Conservation (phyloP, 2,797 vertebrate genomes). For the Manis crassicaudata region DNA sequence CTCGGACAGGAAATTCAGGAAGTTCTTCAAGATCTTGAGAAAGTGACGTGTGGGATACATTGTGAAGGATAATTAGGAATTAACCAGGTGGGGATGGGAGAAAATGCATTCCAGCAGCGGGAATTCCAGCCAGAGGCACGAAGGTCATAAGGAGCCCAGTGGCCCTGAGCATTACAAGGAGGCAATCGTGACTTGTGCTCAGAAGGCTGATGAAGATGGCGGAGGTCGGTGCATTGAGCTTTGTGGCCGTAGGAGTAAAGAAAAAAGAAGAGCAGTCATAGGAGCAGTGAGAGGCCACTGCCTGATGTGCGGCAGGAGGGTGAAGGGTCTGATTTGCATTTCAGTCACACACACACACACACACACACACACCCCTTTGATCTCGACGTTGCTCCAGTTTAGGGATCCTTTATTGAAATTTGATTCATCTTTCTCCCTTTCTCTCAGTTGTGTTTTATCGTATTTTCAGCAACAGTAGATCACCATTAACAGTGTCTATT, state of each 20-base stretch:
- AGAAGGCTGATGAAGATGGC: background rate
- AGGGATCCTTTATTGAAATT: background rate
- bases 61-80: background rate
- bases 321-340: background rate
- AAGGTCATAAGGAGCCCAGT: too few relatives aligned
- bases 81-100: background rate
- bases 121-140: background rate
- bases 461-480: background rate
- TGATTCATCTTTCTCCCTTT: background rate
- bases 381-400: background rate
- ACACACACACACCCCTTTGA: background rate
- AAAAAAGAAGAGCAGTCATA: background rate
- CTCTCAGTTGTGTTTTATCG: background rate
- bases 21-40: background rate
- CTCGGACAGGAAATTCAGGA: background rate
- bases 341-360: background rate
- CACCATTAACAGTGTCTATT: background rate
- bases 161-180: background rate
- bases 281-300: background rate
- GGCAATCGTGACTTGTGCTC: background rate
- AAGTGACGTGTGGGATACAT: too few relatives aligned
- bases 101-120: background rate
- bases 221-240: accelerated
- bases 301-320: accelerated
- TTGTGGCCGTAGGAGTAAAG: background rate